Percentiles rank a stretch among this genome's conserved stretches.
These are phyloP conservation scores for Drosophila bipectinata DNA, from an alignment of 1,140 invertebrate species.

Conservation along the genomic window DNA sequence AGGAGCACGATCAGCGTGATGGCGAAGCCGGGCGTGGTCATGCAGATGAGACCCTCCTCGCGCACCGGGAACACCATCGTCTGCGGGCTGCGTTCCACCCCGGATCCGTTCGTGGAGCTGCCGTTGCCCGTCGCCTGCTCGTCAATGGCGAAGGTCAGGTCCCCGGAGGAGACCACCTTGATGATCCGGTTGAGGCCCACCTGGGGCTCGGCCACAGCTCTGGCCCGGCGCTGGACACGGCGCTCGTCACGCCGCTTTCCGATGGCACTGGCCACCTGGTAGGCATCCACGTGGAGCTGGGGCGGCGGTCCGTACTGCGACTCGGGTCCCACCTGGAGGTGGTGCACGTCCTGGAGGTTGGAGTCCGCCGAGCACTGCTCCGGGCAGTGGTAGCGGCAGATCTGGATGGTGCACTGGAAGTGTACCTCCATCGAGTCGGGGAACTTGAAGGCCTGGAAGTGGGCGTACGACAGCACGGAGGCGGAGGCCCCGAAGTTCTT, in stretches of 20 bases:
- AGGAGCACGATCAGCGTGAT: constrained; percentile 92
- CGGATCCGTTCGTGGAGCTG: constrained; percentile 45
- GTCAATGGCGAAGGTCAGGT: constrained; percentile 91
- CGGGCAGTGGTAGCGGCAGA: constrained; percentile 95
- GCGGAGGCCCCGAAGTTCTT: constrained; percentile 97
- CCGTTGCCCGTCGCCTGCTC: constrained; percentile 85
- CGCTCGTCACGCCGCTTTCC: constrained; percentile 90
- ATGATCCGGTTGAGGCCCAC: constrained; percentile 93
- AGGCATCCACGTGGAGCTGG: constrained; percentile 86
- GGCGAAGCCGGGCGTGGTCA: constrained; percentile 95
- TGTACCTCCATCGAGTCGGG: constrained; percentile 98
- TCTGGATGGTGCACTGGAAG: constrained; percentile 98
- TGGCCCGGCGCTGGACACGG: constrained; percentile 87
- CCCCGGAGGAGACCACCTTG: constrained; percentile 93
- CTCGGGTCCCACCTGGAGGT: constrained; percentile 86
- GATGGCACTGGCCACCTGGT: constrained; percentile 84
- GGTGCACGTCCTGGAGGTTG: constrained; percentile 85
- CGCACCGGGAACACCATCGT: constrained; percentile 89
- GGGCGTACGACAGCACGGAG: constrained; percentile 95
- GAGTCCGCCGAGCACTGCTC: constrained; percentile 91
- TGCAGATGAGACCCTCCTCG: constrained; percentile 91
- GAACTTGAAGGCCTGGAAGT: constrained; percentile 98
- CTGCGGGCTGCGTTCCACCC: constrained; percentile 81
- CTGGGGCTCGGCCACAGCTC: constrained; percentile 86
- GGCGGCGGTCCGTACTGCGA: constrained; percentile 89